Evolutionary conservation across 2,888 invertebrate genomes (phyloP).

Genomic region (Ernsta delagoae): DNA sequence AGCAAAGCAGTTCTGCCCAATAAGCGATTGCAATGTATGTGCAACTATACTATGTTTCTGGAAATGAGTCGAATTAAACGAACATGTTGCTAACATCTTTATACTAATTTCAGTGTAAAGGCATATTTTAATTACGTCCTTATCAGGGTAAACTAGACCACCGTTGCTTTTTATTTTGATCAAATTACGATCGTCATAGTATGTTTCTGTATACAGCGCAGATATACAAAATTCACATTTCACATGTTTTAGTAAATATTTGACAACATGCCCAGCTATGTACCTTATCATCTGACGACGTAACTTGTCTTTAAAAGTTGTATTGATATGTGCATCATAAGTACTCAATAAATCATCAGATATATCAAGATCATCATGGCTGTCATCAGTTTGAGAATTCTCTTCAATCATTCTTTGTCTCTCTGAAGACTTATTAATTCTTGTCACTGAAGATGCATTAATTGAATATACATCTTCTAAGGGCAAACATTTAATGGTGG

Average conservation of each 20-base stretch:
- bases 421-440: slow-evolving; percentile 1
- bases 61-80: not conserved
- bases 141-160: not conserved
- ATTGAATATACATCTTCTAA: not conserved
- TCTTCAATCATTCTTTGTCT: not conserved
- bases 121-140: slow-evolving; percentile 1
- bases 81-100: not conserved
- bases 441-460: slow-evolving; percentile 4
- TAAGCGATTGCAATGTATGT: not conserved
- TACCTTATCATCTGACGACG: not conserved
- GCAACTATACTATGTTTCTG: not conserved
- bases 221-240: slow-evolving; percentile 1
- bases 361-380: not conserved
- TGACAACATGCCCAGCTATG: slow-evolving; percentile 4
- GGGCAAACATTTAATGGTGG: not conserved
- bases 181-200: not conserved
- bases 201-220: slow-evolving; percentile 2
- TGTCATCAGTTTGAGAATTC: not conserved
- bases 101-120: not conserved
- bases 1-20: not conserved
- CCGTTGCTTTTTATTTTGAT: not conserved
- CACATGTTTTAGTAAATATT: not conserved
- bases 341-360: not conserved
- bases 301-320: slow-evolving; percentile 1
- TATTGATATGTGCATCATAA: slow-evolving; percentile 1